Percentiles rank a stretch among this genome's conserved stretches.
Evolutionary conservation across 2,797 vertebrate genomes (phyloP).

Genomic region (Bradypodion pumilum): DNA sequence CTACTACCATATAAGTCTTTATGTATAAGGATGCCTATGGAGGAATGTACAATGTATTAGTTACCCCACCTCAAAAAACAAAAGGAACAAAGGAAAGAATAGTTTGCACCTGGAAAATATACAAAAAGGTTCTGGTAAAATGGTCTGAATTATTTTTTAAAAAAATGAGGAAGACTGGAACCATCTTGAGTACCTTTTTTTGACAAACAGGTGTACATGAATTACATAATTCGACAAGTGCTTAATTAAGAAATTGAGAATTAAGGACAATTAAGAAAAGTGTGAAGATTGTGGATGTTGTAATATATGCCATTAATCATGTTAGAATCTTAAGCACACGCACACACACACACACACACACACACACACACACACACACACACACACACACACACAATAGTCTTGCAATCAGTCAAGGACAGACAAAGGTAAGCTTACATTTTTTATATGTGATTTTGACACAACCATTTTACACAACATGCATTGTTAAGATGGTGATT

Average conservation of each 20-base stretch:
- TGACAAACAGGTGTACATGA: background rate
- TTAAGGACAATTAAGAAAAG: background rate
- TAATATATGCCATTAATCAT: background rate
- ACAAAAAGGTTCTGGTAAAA: background rate
- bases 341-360: too few relatives aligned
- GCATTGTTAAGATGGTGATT: background rate
- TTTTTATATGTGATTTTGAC: background rate
- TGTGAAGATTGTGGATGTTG: background rate
- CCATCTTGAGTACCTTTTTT: background rate
- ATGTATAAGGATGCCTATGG: background rate
- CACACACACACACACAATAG: too few relatives aligned
- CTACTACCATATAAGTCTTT: background rate
- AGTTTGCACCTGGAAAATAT: background rate
- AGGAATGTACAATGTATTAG: background rate
- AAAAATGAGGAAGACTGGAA: background rate
- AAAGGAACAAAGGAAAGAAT: too few relatives aligned
- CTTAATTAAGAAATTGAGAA: background rate
- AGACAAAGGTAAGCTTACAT: background rate
- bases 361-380: too few relatives aligned
- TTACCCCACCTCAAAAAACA: background rate
- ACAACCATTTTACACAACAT: background rate
- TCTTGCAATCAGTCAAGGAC: background rate
- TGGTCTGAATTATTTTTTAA: background rate
- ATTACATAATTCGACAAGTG: background rate
- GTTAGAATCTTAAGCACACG: background rate